phyloP scores from a whole-genome alignment of 2,797 vertebrate genomes.

The Pogonophryne albipinna region DNA sequence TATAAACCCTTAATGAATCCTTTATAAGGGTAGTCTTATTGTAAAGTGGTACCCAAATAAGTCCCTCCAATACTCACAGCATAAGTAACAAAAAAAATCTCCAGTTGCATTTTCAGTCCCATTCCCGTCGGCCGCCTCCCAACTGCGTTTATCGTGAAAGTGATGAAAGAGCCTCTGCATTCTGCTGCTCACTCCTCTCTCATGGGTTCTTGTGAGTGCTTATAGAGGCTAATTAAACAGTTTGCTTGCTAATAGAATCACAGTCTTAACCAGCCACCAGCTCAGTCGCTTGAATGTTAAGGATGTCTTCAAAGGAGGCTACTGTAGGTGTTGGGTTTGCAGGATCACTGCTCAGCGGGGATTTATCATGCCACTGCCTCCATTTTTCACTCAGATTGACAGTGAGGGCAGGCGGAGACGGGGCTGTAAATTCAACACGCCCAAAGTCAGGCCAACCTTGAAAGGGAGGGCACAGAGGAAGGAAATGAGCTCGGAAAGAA shows the following conservation, averaged over 20 bases:
- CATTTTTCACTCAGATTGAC: slow-evolving; percentile 80
- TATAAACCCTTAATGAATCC: no score
- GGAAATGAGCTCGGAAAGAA: slow-evolving; percentile 61
- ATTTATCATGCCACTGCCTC: slow-evolving; percentile 79
- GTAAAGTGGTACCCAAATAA: neutral
- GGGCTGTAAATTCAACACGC: slow-evolving; percentile 79
- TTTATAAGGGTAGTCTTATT: no score
- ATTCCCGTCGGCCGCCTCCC: slow-evolving; percentile 45
- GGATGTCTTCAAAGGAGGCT: slow-evolving; percentile 60
- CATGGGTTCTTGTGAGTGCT: slow-evolving; percentile 67
- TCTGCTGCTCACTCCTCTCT: slow-evolving; percentile 55
- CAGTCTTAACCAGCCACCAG: slow-evolving; percentile 66
- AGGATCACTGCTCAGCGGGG: slow-evolving; percentile 57
- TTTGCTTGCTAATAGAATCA: slow-evolving; percentile 76
- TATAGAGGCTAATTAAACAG: slow-evolving; percentile 78
- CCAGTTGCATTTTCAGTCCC: slow-evolving; percentile 55
- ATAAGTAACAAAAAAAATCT: slow-evolving; percentile 55
- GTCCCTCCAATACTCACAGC: slow-evolving; percentile 51
- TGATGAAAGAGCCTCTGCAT: slow-evolving; percentile 53
- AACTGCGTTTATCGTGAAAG: slow-evolving; percentile 63
- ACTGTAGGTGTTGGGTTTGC: slow-evolving; percentile 70
- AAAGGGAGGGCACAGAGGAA: slow-evolving; percentile 69
- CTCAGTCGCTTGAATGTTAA: slow-evolving; percentile 59
- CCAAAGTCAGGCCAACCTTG: slow-evolving; percentile 83
- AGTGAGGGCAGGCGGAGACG: slow-evolving; percentile 75